Conservation (phyloP, 2,113 vertebrate species). For the Hemicordylus capensis region DNA sequence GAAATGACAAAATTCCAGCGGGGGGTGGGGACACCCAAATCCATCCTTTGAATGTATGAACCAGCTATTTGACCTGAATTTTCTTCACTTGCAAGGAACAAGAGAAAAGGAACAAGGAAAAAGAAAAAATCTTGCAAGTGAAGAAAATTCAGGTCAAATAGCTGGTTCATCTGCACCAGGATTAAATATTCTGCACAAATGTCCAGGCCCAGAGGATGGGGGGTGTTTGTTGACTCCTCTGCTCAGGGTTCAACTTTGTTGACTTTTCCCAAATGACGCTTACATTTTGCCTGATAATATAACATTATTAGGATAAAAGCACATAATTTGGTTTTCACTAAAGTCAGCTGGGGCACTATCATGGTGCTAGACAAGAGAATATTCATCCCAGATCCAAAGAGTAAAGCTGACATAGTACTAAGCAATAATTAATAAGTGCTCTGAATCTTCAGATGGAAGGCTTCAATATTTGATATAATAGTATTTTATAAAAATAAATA, state of each 20-base stretch:
- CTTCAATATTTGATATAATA: too few relatives aligned
- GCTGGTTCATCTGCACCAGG: too few relatives aligned
- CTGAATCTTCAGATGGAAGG: not conserved
- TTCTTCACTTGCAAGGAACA: not conserved
- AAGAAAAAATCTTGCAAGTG: too few relatives aligned
- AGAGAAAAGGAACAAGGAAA: too few relatives aligned
- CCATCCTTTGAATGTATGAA: too few relatives aligned
- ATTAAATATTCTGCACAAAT: too few relatives aligned
- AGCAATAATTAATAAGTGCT: not conserved
- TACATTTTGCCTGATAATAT: not conserved
- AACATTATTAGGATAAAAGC: not conserved
- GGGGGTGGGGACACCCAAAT: too few relatives aligned
- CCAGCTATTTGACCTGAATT: not conserved
- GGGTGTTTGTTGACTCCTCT: not conserved
- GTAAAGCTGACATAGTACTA: constrained; percentile 10
- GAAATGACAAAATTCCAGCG: not conserved
- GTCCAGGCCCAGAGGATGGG: too few relatives aligned
- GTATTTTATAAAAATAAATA: constrained; percentile 15
- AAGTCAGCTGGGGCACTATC: not conserved
- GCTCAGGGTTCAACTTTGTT: not conserved
- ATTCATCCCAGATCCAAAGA: fast-evolving
- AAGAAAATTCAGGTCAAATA: too few relatives aligned
- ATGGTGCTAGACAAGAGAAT: not conserved
- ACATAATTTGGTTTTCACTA: not conserved
- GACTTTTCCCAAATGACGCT: not conserved